phyloP scores from a whole-genome alignment of 2,113 vertebrate genomes.

The Ursus arctos region DNA sequence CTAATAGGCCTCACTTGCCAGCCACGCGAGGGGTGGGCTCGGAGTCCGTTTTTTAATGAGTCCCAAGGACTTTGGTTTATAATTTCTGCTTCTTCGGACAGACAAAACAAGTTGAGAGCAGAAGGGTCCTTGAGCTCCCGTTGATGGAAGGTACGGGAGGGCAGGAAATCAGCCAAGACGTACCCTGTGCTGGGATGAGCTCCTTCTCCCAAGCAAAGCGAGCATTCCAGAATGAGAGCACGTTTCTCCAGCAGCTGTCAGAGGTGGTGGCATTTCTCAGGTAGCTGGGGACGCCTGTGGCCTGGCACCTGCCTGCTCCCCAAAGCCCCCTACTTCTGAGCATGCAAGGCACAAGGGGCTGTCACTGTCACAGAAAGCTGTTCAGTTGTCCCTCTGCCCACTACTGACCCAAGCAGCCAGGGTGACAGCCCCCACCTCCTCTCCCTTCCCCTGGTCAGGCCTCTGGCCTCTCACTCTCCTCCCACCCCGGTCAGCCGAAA shows the following conservation, averaged over 20 bases:
- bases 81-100: slow-evolving; percentile 41
- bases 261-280: background rate
- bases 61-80: background rate
- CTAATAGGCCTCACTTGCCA: background rate
- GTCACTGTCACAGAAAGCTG: background rate
- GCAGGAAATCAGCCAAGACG: rapidly evolving
- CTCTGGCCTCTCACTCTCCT: background rate
- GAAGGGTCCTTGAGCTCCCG: slow-evolving; percentile 6
- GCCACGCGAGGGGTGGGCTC: background rate
- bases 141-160: background rate
- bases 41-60: background rate
- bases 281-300: rapidly evolving
- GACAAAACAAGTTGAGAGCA: slow-evolving; percentile 37
- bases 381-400: background rate
- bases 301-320: background rate
- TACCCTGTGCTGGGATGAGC: rapidly evolving
- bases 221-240: rapidly evolving
- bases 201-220: background rate
- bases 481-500: background rate
- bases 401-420: rapidly evolving
- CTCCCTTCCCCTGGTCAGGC: background rate
- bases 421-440: background rate
- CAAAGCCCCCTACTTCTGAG: background rate
- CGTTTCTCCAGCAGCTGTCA: background rate
- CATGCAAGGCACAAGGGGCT: background rate